Conservation (phyloP, 2,113 vertebrate genomes). For the Mustela nigripes region DNA sequence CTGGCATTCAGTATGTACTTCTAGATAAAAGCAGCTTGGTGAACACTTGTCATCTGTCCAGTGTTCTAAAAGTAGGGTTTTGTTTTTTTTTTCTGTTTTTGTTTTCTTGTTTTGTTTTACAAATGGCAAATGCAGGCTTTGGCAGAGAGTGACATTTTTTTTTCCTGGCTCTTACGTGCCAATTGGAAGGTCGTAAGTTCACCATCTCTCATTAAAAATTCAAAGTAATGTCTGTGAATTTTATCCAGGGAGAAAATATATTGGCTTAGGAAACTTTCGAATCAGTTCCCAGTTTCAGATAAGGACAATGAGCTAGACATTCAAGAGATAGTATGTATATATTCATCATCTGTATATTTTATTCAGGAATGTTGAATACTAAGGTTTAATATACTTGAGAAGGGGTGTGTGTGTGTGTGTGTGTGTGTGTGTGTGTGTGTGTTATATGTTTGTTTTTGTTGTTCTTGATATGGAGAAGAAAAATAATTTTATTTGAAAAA, state of each 20-base stretch:
- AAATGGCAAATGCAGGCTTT: not conserved
- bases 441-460: not conserved
- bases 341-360: not conserved
- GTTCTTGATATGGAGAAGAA: not conserved
- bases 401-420: fast-evolving
- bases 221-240: not conserved
- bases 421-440: fast-evolving
- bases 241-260: not conserved
- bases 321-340: not conserved
- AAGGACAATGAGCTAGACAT: not conserved
- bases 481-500: constrained; percentile 30
- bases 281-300: not conserved
- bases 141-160: not conserved
- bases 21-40: not conserved
- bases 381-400: not conserved
- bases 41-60: not conserved
- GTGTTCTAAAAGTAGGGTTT: not conserved
- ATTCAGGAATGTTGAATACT: not conserved
- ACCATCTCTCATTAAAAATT: not conserved
- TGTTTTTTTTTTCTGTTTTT: not conserved
- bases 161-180: not conserved
- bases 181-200: not conserved
- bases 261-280: not conserved
- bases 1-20: not conserved
- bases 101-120: not conserved